phyloP scores from a whole-genome alignment of 2,888 invertebrate genomes.

The Caenorhabditis japonica region DNA sequence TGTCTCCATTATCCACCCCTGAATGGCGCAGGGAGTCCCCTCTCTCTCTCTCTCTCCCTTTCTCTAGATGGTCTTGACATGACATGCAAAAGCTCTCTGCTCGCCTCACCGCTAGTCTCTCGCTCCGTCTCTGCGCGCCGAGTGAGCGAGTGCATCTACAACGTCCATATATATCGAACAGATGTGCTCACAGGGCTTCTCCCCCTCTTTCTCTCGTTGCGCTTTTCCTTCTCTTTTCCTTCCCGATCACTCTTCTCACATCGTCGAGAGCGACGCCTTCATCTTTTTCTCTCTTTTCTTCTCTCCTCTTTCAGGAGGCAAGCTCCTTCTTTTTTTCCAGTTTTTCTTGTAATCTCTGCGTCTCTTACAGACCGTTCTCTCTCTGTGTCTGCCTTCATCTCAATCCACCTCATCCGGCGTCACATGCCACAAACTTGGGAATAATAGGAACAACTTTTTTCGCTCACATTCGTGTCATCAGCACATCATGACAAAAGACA shows the following conservation, averaged over 20 bases:
- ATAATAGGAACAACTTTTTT: slow-evolving; percentile 1
- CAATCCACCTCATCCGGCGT: slow-evolving; percentile 5
- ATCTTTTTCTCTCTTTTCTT: slow-evolving; percentile 7
- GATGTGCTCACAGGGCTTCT: slow-evolving; percentile 36
- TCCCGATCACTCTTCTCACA: slow-evolving; percentile 10
- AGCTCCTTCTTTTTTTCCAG: not conserved
- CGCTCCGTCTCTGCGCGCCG: not conserved
- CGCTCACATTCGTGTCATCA: slow-evolving; percentile 11
- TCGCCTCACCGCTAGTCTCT: not conserved
- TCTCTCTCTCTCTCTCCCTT: too few relatives aligned
- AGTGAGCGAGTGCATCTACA: too few relatives aligned
- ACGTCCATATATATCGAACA: slow-evolving; percentile 23
- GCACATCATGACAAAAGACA: slow-evolving; percentile 39
- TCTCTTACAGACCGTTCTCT: not conserved
- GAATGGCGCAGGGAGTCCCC: not conserved
- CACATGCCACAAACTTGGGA: not conserved
- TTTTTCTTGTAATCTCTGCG: too few relatives aligned
- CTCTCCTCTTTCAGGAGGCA: not conserved
- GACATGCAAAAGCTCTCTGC: too few relatives aligned
- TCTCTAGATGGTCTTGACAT: too few relatives aligned
- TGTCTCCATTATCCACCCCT: too few relatives aligned
- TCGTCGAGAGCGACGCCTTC: slow-evolving; percentile 26
- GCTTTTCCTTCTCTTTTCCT: slow-evolving; percentile 8
- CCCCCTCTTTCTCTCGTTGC: slow-evolving; percentile 3
- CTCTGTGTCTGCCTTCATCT: not conserved